Conservation (phyloP, 2,888 invertebrate species). For the Cheilosia urbana region DNA sequence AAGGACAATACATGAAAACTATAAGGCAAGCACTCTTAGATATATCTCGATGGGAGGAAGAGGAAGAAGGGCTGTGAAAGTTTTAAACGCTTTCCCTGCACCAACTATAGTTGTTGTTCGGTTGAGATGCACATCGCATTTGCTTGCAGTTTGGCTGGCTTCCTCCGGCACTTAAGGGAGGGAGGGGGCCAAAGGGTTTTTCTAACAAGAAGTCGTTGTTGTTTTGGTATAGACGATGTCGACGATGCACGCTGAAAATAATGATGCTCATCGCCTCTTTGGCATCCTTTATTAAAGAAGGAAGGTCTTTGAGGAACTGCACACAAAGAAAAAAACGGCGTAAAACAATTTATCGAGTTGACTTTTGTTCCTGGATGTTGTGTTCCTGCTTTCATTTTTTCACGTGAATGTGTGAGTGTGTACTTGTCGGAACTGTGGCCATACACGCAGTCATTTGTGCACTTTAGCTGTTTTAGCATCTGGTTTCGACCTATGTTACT, state of each 20-base stretch:
- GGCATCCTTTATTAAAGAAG: slow-evolving; percentile 59
- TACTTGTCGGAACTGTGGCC: slow-evolving; percentile 37
- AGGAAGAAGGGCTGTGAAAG: slow-evolving; percentile 37
- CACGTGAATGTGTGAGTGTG: slow-evolving; percentile 7
- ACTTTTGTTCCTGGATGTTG: slow-evolving; percentile 66
- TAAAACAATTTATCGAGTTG: slow-evolving; percentile 69
- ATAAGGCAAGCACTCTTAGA: slow-evolving; percentile 33
- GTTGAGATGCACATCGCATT: slow-evolving; percentile 47
- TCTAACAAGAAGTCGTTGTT: slow-evolving; percentile 25
- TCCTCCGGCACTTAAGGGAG: slow-evolving; percentile 38
- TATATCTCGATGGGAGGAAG: slow-evolving; percentile 12
- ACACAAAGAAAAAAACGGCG: slow-evolving; percentile 19
- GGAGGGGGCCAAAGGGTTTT: slow-evolving; percentile 38
- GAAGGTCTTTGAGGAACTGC: slow-evolving; percentile 48
- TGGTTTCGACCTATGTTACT: too few relatives aligned
- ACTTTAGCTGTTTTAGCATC: too few relatives aligned
- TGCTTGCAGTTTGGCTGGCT: slow-evolving; percentile 35
- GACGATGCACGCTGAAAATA: slow-evolving; percentile 67
- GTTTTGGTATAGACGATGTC: slow-evolving; percentile 21
- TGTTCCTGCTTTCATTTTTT: slow-evolving; percentile 17
- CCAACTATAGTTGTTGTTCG: slow-evolving; percentile 8
- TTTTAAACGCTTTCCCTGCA: slow-evolving; percentile 64
- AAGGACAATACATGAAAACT: slow-evolving; percentile 62
- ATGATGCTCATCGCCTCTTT: slow-evolving; percentile 47
- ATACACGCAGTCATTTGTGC: background rate